phyloP scores from a whole-genome alignment of 2,888 invertebrate genomes.

The Phania funesta region DNA sequence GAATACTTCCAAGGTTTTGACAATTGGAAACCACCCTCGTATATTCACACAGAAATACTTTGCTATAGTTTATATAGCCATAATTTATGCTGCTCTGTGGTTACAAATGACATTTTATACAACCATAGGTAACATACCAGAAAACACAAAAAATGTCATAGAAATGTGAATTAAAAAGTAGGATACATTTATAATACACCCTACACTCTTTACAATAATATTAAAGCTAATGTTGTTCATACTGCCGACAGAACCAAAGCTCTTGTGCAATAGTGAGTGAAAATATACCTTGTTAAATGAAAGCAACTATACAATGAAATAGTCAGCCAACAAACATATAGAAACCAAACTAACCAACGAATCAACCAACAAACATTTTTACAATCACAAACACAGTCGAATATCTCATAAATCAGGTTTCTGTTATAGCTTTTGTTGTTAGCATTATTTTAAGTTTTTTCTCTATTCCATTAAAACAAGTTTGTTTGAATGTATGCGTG shows the following conservation, averaged over 20 bases:
- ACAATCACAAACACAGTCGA: slow-evolving; percentile 50
- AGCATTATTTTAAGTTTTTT: slow-evolving; percentile 22
- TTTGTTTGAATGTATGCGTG: background rate
- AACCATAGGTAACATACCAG: slow-evolving; percentile 42
- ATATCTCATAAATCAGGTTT: slow-evolving; percentile 64
- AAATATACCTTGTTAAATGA: slow-evolving; percentile 4
- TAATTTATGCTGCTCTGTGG: slow-evolving; percentile 61
- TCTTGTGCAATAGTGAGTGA: background rate
- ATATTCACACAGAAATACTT: background rate
- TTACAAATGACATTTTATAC: slow-evolving; percentile 56
- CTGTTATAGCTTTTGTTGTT: slow-evolving; percentile 39
- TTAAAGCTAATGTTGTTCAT: background rate
- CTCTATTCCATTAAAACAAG: slow-evolving; percentile 9
- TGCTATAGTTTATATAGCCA: slow-evolving; percentile 17
- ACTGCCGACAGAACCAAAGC: slow-evolving; percentile 2
- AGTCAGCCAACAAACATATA: background rate
- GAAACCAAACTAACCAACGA: slow-evolving; percentile 2
- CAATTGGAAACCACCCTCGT: background rate
- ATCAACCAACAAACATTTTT: slow-evolving; percentile 39
- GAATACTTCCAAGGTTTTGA: background rate
- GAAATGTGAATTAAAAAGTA: background rate
- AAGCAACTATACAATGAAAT: background rate
- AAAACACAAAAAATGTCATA: background rate
- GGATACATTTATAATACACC: slow-evolving; percentile 9
- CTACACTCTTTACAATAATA: slow-evolving; percentile 5